Percentiles rank a stretch among this genome's conserved stretches.
Conservation (phyloP, 2,797 vertebrate genomes). For the Hemibagrus guttatus region DNA sequence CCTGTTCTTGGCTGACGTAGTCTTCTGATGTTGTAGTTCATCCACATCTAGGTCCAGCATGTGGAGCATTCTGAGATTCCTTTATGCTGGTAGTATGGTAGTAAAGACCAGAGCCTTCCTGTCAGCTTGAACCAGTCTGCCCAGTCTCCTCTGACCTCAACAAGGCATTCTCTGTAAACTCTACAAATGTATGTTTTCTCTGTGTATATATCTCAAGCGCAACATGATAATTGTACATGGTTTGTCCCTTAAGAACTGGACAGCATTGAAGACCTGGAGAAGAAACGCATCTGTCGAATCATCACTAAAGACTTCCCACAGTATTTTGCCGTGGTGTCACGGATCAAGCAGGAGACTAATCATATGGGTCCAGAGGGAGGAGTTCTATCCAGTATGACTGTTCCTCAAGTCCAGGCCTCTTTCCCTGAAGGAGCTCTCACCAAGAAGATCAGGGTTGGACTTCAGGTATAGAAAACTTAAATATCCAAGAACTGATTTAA, state of each 20-base stretch:
- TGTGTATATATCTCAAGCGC: neutral
- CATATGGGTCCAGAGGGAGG: constrained; percentile 97
- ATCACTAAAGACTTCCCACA: constrained; percentile 98
- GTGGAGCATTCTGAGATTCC: neutral
- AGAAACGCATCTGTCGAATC: constrained; percentile 95
- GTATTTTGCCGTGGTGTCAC: constrained; percentile 97
- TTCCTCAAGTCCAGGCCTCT: constrained; percentile 90
- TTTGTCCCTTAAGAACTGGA: constrained; percentile 54
- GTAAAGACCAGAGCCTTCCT: neutral
- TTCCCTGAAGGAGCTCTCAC: constrained; percentile 97
- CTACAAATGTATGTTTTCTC: neutral
- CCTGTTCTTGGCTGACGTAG: neutral
- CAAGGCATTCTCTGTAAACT: neutral
- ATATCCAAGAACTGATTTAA: neutral
- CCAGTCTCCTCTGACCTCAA: neutral
- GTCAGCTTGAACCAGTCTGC: neutral
- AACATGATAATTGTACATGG: neutral
- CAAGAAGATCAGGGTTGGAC: constrained; percentile 95
- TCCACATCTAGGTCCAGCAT: no score
- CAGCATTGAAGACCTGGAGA: constrained; percentile 88
- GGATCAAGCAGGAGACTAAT: constrained; percentile 96
- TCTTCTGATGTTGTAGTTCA: neutral
- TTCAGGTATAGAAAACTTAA: constrained; percentile 80
- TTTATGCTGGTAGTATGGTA: neutral
- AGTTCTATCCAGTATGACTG: constrained; percentile 86